These are phyloP conservation scores for Oedothorax gibbosus DNA, from an alignment of 1,140 invertebrate species.

Conservation along the genomic window DNA sequence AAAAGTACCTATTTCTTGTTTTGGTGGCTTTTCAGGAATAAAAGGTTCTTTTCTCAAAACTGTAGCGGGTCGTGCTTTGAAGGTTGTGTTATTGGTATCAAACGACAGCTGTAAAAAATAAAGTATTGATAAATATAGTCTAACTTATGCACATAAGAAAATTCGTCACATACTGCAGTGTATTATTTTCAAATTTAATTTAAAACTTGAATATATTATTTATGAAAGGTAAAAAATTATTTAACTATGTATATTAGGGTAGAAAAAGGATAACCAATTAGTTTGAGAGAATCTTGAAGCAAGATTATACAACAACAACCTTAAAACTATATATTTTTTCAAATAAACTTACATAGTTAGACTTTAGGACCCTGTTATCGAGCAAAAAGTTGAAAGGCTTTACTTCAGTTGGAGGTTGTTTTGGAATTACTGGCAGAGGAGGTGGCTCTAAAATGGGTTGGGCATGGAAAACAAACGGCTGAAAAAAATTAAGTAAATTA, in stretches of 20 bases:
- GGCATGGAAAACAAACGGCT: slow-evolving; percentile 41
- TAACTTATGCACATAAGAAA: no score
- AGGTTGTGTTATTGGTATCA: background rate
- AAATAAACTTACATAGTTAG: slow-evolving; percentile 17
- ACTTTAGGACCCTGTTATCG: background rate
- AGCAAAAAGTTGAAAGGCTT: slow-evolving; percentile 46
- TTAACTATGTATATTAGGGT: no score
- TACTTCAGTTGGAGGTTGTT: slow-evolving; percentile 26
- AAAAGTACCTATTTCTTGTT: slow-evolving; percentile 23
- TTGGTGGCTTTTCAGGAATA: slow-evolving; percentile 40
- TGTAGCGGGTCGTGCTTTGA: slow-evolving; percentile 48
- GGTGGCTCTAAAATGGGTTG: slow-evolving; percentile 16
- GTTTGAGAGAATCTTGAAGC: no score
- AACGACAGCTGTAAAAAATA: no score
- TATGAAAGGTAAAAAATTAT: no score
- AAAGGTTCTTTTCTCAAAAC: slow-evolving; percentile 57
- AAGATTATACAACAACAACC: no score
- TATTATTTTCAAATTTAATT: no score
- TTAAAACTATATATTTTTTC: background rate
- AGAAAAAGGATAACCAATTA: no score
- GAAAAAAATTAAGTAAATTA: background rate
- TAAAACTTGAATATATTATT: no score
- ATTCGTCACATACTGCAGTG: no score
- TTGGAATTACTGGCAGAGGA: slow-evolving; percentile 25
- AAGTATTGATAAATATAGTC: no score